Evolutionary conservation across 2,797 vertebrate species (phyloP).

Genomic region (Brachyalestes nurse): DNA sequence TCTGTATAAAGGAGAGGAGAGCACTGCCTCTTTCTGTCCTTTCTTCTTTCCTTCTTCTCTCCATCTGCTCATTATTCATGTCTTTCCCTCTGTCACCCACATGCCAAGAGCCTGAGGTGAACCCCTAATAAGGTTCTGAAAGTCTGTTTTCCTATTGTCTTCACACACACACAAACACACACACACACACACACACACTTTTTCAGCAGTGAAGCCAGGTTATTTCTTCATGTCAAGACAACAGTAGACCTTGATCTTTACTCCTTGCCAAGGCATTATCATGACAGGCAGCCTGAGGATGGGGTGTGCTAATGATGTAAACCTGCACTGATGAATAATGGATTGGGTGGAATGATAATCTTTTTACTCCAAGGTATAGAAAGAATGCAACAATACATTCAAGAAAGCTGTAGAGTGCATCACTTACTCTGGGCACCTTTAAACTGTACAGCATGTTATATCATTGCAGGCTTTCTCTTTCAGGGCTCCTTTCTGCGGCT

Average conservation of each 20-base stretch:
- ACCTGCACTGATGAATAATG: constrained; percentile 11
- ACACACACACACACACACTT: constrained; percentile 34
- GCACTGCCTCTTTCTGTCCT: constrained; percentile 22
- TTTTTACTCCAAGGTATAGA: no score
- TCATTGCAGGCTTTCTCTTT: background rate
- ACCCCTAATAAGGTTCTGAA: constrained; percentile 54
- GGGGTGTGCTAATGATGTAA: constrained; percentile 39
- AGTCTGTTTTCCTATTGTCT: constrained; percentile 45
- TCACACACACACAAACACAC: constrained; percentile 42
- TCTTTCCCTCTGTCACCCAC: constrained; percentile 47
- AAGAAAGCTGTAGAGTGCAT: background rate
- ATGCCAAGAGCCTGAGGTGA: constrained; percentile 53
- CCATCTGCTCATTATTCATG: constrained; percentile 46
- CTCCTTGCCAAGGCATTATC: constrained; percentile 28
- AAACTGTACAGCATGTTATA: background rate
- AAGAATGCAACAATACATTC: no score
- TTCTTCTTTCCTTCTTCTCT: constrained; percentile 41
- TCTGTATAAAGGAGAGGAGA: constrained; percentile 17
- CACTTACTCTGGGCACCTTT: background rate
- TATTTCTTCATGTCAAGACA: constrained; percentile 34
- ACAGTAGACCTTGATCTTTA: constrained; percentile 46
- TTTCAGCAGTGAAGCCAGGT: background rate
- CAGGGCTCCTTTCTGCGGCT: background rate
- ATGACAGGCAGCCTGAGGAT: constrained; percentile 24
- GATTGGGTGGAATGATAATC: constrained; percentile 13